Evolutionary conservation across 1,140 invertebrate species (phyloP).

Genomic region (Diabrotica virgifera): DNA sequence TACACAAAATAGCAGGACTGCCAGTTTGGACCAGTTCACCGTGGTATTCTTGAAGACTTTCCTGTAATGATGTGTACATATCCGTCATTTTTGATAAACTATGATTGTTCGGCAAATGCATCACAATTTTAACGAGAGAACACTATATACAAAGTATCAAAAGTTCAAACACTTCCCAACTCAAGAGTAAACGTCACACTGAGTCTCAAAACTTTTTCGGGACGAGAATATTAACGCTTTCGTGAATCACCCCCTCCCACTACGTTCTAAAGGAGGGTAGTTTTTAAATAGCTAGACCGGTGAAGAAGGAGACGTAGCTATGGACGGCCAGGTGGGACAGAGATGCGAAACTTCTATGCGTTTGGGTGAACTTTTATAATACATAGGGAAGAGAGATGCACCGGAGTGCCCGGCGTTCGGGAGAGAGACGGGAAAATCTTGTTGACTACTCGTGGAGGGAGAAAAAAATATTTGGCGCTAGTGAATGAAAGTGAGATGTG

Average conservation of each 20-base stretch:
- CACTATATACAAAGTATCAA: constrained; percentile 12
- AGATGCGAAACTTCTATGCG: constrained; percentile 16
- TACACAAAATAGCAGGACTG: constrained; percentile 89
- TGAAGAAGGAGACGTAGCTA: constrained; percentile 31
- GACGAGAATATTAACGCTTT: constrained; percentile 27
- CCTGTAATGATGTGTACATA: constrained; percentile 66
- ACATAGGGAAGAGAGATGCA: constrained; percentile 32
- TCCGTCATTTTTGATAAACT: constrained; percentile 61
- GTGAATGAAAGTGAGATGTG: constrained; percentile 42
- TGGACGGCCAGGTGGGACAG: constrained; percentile 6
- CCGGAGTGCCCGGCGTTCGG: background rate
- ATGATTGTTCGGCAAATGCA: constrained; percentile 53
- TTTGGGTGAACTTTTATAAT: constrained; percentile 38
- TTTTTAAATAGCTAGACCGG: constrained; percentile 45
- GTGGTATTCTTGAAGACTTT: constrained; percentile 80
- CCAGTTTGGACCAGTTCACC: constrained; percentile 88
- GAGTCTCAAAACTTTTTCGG: constrained; percentile 36
- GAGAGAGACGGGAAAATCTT: constrained; percentile 39
- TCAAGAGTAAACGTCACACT: constrained; percentile 28
- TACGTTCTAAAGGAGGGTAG: constrained; percentile 46
- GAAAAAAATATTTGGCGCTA: constrained; percentile 41
- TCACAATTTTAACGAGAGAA: constrained; percentile 28
- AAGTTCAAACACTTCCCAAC: constrained; percentile 23
- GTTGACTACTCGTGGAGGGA: constrained; percentile 38
- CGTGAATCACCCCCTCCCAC: constrained; percentile 24